Evolutionary conservation across 2,888 invertebrate species (phyloP).

Genomic region (Pseudococcus viburni): DNA sequence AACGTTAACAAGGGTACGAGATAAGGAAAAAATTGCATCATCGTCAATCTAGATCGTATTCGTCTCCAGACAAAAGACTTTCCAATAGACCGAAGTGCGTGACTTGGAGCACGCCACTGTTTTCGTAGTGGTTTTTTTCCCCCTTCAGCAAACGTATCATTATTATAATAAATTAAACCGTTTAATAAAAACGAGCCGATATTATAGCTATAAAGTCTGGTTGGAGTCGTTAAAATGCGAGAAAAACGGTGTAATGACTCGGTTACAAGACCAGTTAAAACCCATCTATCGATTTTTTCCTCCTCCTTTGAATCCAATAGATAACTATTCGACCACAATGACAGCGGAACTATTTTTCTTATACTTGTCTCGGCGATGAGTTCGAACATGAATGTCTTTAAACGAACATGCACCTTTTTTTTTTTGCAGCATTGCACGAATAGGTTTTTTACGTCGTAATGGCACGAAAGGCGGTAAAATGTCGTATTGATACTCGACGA

Average conservation of each 20-base stretch:
- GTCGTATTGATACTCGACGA: not conserved
- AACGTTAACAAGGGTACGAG: conserved; percentile 37
- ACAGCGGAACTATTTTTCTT: conserved; percentile 21
- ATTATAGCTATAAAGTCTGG: conserved; percentile 22
- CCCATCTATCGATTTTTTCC: not conserved
- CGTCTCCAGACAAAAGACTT: not conserved
- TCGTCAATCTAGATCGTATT: not conserved
- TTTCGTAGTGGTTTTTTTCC: not conserved
- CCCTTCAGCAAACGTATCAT: not conserved
- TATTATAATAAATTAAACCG: conserved; percentile 42
- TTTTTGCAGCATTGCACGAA: not conserved
- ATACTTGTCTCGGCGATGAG: not conserved
- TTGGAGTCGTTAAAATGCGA: conserved; percentile 45
- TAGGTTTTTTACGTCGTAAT: not conserved
- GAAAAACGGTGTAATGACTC: conserved; percentile 41
- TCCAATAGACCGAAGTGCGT: not conserved
- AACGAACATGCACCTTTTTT: conserved; percentile 2
- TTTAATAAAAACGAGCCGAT: conserved; percentile 26
- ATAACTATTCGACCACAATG: not conserved
- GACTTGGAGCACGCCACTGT: conserved; percentile 19
- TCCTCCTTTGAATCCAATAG: not conserved
- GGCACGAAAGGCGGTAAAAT: not conserved
- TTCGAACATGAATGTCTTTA: conserved; percentile 37
- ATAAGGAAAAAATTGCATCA: not conserved
- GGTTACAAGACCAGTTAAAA: conserved; percentile 37